Percentiles rank a stretch among this genome's conserved stretches.
Conservation (phyloP, 2,797 vertebrate genomes). For the Furcifer pardalis region DNA sequence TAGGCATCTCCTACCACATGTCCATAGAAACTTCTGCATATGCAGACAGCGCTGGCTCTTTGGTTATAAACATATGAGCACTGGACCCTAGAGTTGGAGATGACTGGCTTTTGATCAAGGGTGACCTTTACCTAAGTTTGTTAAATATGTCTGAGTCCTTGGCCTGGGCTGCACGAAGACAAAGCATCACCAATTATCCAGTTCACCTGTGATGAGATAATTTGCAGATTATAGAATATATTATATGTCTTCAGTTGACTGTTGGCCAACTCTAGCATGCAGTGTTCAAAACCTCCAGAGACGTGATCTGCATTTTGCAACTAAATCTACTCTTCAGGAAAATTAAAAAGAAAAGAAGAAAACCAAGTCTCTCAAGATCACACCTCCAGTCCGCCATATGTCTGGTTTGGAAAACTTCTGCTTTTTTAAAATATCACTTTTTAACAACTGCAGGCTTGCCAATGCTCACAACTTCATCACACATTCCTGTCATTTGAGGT, state of each 20-base stretch:
- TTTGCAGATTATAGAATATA: slow-evolving; percentile 54
- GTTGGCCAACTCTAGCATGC: slow-evolving; percentile 46
- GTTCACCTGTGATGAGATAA: slow-evolving; percentile 45
- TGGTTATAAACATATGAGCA: too few species aligned
- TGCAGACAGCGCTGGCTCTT: too few species aligned
- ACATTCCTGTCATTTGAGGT: background rate
- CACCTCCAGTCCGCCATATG: slow-evolving; percentile 74
- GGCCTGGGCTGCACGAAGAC: slow-evolving; percentile 31
- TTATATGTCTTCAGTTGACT: slow-evolving; percentile 27
- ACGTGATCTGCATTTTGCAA: slow-evolving; percentile 62
- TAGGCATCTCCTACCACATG: too few species aligned
- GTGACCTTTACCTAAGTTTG: background rate
- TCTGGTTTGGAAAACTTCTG: slow-evolving; percentile 69
- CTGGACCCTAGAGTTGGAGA: too few species aligned
- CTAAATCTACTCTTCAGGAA: slow-evolving; percentile 68
- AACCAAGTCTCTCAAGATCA: slow-evolving; percentile 73
- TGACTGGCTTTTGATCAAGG: too few species aligned
- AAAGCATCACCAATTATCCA: background rate
- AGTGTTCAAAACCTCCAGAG: slow-evolving; percentile 54
- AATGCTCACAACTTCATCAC: slow-evolving; percentile 34
- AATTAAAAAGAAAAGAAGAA: slow-evolving; percentile 42
- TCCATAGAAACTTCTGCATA: too few species aligned
- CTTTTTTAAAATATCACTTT: slow-evolving; percentile 63
- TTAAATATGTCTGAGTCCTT: slow-evolving; percentile 28
- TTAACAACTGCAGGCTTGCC: slow-evolving; percentile 58